These are phyloP conservation scores for Percopsis omiscomaycus DNA, from an alignment of 2,797 vertebrate species.

Conservation along the genomic window DNA sequence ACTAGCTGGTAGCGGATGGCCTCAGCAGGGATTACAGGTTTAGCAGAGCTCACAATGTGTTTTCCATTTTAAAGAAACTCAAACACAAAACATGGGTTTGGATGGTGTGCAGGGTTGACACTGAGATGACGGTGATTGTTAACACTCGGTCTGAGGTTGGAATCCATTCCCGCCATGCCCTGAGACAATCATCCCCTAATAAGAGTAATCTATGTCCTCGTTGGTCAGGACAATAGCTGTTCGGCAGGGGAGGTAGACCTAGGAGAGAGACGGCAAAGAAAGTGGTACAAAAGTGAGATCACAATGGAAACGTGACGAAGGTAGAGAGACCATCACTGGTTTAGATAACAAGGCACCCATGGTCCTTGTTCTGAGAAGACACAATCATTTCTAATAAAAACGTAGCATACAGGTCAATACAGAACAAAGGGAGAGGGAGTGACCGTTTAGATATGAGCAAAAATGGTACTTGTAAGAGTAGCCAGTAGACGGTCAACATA, in stretches of 20 bases:
- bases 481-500: conserved; percentile 26
- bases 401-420: too few relatives aligned
- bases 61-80: too few relatives aligned
- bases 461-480: conserved; percentile 8
- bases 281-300: conserved; percentile 36
- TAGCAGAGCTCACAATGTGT: too few relatives aligned
- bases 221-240: conserved; percentile 92
- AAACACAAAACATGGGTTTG: too few relatives aligned
- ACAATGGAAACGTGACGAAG: conserved; percentile 53
- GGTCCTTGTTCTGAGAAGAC: conserved; percentile 7
- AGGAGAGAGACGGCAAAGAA: conserved; percentile 38
- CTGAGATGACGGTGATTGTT: too few relatives aligned
- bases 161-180: too few relatives aligned
- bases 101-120: too few relatives aligned
- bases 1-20: too few relatives aligned
- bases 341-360: conserved; percentile 3
- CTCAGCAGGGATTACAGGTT: too few relatives aligned
- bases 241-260: conserved; percentile 99
- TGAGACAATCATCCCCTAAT: conserved; percentile 61
- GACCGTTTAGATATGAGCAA: conserved; percentile 37
- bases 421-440: conserved; percentile 7
- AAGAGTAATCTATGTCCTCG: conserved; percentile 81
- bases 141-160: too few relatives aligned
- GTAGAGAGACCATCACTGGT: conserved; percentile 41
- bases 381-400: conserved; percentile 31